Conservation (phyloP, 1,140 invertebrate species). For the Phthorimaea operculella region DNA sequence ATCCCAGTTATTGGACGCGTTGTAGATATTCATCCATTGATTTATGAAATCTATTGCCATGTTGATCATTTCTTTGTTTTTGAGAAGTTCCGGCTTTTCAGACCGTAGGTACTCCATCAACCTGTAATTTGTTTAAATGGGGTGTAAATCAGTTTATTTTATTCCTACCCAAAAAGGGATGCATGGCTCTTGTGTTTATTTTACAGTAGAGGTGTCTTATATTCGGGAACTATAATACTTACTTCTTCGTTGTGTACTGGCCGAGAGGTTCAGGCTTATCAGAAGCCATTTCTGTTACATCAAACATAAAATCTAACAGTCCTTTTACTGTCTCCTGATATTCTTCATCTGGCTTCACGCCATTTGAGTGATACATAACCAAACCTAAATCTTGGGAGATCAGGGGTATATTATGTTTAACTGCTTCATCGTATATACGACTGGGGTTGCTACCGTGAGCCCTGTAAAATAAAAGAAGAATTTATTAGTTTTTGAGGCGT, state of each 20-base stretch:
- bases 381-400: conserved; percentile 27
- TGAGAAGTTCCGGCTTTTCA: too few relatives aligned
- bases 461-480: conserved; percentile 24
- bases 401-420: conserved; percentile 28
- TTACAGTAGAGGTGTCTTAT: too few relatives aligned
- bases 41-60: conserved; percentile 36
- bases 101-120: conserved; percentile 15
- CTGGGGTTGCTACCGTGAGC: conserved; percentile 38
- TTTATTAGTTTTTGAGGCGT: too few relatives aligned
- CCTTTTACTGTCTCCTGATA: conserved; percentile 20
- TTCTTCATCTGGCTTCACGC: conserved; percentile 21
- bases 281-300: conserved; percentile 13
- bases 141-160: too few relatives aligned
- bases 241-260: conserved; percentile 33
- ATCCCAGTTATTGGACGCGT: conserved; percentile 42
- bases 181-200: too few relatives aligned
- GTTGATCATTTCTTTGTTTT: conserved; percentile 32
- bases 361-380: conserved; percentile 25
- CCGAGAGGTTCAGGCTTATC: conserved; percentile 21
- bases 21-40: conserved; percentile 33
- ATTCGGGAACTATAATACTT: too few relatives aligned
- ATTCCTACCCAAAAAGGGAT: too few relatives aligned
- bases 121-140: conserved; percentile 20
- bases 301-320: conserved; percentile 24
- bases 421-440: conserved; percentile 29